phyloP scores from a whole-genome alignment of 2,888 invertebrate species.

The Nowickia ferox region DNA sequence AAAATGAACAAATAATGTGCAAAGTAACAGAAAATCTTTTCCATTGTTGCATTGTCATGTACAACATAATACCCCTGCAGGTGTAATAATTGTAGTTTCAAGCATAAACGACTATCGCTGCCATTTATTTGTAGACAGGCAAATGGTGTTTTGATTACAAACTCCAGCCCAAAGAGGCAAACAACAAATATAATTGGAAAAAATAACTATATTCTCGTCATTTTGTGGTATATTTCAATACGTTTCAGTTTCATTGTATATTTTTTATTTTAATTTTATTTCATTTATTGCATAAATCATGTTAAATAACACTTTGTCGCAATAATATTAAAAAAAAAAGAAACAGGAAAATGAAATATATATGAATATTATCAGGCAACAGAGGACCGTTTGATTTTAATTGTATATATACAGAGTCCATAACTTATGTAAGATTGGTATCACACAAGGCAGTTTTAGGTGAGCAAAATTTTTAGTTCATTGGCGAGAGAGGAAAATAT shows the following conservation, averaged over 20 bases:
- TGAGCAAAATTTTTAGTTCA: no score
- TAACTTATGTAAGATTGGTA: no score
- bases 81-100: conserved; percentile 56
- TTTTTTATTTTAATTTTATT: no score
- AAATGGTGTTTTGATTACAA: conserved; percentile 47
- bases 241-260: conserved; percentile 2
- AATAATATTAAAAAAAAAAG: background rate
- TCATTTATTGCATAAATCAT: background rate
- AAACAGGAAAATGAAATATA: conserved; percentile 3
- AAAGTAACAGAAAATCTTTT: conserved; percentile 60
- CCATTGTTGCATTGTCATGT: conserved; percentile 60
- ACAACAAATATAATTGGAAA: background rate
- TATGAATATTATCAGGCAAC: conserved; percentile 24
- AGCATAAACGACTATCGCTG: background rate
- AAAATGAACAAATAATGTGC: conserved; percentile 35
- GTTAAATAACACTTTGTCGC: conserved; percentile 27
- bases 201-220: conserved; percentile 24
- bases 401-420: no score
- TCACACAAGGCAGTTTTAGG: no score
- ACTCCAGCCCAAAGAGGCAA: background rate
- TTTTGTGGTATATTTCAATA: conserved; percentile 44
- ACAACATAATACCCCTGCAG: conserved; percentile 60
- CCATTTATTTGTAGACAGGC: conserved; percentile 4
- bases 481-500: no score
- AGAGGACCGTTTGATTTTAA: background rate